Conservation (phyloP, 2,113 vertebrate species). For the Peucedramus taeniatus region DNA sequence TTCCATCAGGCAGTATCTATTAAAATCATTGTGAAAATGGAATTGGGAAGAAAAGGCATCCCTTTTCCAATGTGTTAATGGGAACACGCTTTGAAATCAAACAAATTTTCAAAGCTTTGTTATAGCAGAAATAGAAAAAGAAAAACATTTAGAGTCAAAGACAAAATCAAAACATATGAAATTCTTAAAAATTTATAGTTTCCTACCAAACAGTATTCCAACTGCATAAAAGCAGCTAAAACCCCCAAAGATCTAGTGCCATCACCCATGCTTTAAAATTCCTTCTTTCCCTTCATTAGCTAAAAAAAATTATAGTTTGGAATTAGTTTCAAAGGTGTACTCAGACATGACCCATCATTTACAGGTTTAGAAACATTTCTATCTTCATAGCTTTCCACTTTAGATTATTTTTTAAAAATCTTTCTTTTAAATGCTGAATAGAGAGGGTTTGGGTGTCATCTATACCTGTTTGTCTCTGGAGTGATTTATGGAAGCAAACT, state of each 20-base stretch:
- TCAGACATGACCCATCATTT: neutral
- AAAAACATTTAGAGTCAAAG: neutral
- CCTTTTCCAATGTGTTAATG: neutral
- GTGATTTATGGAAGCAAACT: neutral
- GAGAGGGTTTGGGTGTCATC: neutral
- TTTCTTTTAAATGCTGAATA: neutral
- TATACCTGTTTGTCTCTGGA: neutral
- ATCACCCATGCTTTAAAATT: neutral
- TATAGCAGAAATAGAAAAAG: neutral
- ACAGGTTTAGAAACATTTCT: neutral
- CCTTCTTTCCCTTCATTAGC: neutral
- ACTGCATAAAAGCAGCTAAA: neutral
- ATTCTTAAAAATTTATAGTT: neutral
- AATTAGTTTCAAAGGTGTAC: neutral
- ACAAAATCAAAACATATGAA: neutral
- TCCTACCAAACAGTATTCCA: neutral
- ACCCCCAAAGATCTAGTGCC: neutral
- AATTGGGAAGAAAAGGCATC: neutral
- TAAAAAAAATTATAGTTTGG: neutral
- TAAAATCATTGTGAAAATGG: neutral
- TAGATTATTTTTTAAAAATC: neutral
- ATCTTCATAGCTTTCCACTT: neutral
- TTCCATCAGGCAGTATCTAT: neutral
- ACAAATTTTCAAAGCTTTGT: neutral
- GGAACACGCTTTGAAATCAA: neutral